Base-by-base conservation (phyloP, 2,797 vertebrate genomes). In the Anabas testudineus region DNA sequence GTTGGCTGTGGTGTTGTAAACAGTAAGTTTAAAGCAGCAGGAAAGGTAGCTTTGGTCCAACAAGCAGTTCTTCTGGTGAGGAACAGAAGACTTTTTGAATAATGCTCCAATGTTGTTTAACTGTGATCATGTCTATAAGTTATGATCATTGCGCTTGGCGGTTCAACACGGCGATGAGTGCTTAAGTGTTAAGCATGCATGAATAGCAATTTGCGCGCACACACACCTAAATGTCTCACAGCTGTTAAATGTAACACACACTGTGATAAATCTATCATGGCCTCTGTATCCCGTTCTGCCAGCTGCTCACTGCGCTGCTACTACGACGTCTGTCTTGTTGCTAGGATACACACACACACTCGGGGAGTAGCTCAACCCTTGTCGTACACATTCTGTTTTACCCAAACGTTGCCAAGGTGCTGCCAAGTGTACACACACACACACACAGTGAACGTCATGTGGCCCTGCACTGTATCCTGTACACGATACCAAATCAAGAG, bases 291-390 rank as follows among this genome's bases (percentile, higher is more conserved):
- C 88, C 70, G 54, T 85, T 81, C 85, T 88, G 84, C 91, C 92
- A 93, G 90, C 90, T 93, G 91, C 90, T 91, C 88, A 85, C 89
- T 82, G 83, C 77, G 78, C 80, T 78, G 87, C 78, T 80, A 78
- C 85, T 78, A 75, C 34, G 75, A 75, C 34, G 75, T 82, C 78
- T 88, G 85, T 82, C 86, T 82, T 83, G 91, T 93, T 93, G 91
- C 92, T 93, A 92, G 90, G 92, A 93, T 90, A 92, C 92, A 82
- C 69, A 83, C 69, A 83, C 78, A 85, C 78, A 79, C 74, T 84
- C 74, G 34, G 77, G 71, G 80, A 90, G 87, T 55, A 68, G 76
- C 78, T 89, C 81, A 79, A 71, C 85, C 82, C 68, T 69, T 78
- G 84, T 84, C 79, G 69, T 73, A 81, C 78, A 85, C 76, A 79